Evolutionary conservation across 1,140 invertebrate genomes (phyloP).

Genomic region (Micrasema longulum): DNA sequence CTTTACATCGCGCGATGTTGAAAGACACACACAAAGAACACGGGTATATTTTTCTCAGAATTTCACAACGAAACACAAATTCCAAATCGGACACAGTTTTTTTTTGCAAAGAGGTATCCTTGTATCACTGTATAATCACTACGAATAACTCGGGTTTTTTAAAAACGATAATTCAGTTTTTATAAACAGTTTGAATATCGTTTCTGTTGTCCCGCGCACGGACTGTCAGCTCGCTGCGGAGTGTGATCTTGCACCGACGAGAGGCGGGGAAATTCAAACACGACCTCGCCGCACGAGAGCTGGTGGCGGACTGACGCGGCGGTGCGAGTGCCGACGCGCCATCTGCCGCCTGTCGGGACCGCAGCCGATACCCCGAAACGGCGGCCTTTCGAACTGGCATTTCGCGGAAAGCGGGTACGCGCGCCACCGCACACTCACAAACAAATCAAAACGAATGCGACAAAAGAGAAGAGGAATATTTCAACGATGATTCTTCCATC

Average conservation of each 20-base stretch:
- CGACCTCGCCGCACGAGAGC: neutral
- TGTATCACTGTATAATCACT: conserved; percentile 1
- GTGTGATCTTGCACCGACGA: too few species aligned
- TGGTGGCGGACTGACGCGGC: neutral
- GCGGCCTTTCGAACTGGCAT: conserved; percentile 35
- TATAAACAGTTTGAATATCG: conserved; percentile 5
- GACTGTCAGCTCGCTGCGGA: conserved; percentile 17
- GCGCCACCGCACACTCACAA: neutral
- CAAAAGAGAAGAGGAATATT: conserved; percentile 11
- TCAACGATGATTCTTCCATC: neutral
- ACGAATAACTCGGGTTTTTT: neutral
- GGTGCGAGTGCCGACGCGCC: conserved; percentile 4
- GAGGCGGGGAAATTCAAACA: too few species aligned
- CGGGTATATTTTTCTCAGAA: conserved; percentile 16
- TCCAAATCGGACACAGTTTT: conserved; percentile 10
- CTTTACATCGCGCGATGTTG: neutral
- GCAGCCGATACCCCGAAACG: conserved; percentile 28
- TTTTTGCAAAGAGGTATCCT: neutral
- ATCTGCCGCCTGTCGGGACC: conserved; percentile 16
- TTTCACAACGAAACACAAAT: conserved; percentile 3
- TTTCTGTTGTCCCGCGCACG: conserved; percentile 6
- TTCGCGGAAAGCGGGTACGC: conserved; percentile 19
- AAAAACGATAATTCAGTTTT: conserved; percentile 16
- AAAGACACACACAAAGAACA: conserved; percentile 12
- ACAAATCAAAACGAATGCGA: conserved; percentile 1